Base-by-base conservation (phyloP, 2,797 vertebrate genomes). In the Euphonia xanthogaster region DNA sequence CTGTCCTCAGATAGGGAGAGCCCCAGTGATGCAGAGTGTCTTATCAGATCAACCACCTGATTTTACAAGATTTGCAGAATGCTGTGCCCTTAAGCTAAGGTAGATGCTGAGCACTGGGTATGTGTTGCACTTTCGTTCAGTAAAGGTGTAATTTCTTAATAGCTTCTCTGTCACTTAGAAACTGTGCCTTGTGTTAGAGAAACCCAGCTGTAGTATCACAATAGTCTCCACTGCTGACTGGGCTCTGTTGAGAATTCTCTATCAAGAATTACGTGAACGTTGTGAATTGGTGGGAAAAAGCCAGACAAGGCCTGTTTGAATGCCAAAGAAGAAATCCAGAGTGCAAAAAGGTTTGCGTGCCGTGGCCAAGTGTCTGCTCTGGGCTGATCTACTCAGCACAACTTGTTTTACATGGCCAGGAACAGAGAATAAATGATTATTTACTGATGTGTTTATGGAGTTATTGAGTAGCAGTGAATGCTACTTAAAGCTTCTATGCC, bases 61-160 rank as follows among this genome's bases (percentile, higher is more conserved):
- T 97, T 94, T 96, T 91, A 97, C 97, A 97, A 94, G 94, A 94
- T 92, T 68, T 90, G 74, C 82, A 94, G 89, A 85, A 72, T 80
- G 86, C 83, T 76, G 51, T 92, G 78, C 88, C 94, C 62, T 61
- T 78, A 33, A 84, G 96, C 95, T 63, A 78, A 77, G 63, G 55
- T 62, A 93, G 76, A 80, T 44, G 87, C 86, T 91, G 93, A 93
- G 88, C 45, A 4, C 73, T 72, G 70, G 20, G 24, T 93, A 37
- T 21, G 50, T 1, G 2, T 37, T 80, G 20, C 16, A 10, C 39
- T 88, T 70, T 45, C 66, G 55, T 63, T 93, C 75, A 83, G 45
- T 6, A 37, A 15, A 67, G 48, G 35, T 57, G 21, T 88, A 31
- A 75, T 87, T 94, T 86, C 83, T 63, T 89, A 42, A 30, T 66